Conservation (phyloP, 2,113 vertebrate species). For the Saguinus imperator region DNA sequence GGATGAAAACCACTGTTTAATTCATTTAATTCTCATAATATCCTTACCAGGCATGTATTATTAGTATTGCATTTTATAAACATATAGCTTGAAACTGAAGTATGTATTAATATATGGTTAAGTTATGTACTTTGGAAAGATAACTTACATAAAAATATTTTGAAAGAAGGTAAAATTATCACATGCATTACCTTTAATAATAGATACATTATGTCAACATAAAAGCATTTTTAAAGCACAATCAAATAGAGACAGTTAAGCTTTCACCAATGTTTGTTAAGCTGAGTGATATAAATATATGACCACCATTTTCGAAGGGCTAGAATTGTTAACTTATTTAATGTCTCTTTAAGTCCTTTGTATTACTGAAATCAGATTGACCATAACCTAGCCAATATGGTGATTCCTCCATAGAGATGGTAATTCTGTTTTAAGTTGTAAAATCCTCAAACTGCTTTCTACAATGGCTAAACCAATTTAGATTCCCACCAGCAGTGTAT, state of each 20-base stretch:
- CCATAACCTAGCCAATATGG: not conserved
- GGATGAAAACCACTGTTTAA: not conserved
- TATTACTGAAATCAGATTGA: not conserved
- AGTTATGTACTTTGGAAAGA: not conserved
- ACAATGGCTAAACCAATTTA: no score
- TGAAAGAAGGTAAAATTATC: not conserved
- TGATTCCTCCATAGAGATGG: not conserved
- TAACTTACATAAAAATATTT: not conserved
- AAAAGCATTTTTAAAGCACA: not conserved
- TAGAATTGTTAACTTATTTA: not conserved
- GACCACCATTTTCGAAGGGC: not conserved
- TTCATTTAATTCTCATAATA: not conserved
- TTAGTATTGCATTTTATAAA: not conserved
- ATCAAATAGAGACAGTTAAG: not conserved
- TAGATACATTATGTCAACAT: not conserved
- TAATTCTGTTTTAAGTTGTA: no score
- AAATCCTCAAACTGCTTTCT: no score
- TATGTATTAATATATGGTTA: not conserved
- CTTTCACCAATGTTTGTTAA: not conserved
- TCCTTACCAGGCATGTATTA: not conserved
- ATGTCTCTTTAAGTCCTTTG: not conserved
- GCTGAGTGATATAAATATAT: not conserved
- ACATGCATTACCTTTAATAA: not conserved
- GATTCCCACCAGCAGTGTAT: no score
- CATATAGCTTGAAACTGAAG: not conserved